Conservation (phyloP, 2,888 invertebrate species). For the Meta bourneti region DNA sequence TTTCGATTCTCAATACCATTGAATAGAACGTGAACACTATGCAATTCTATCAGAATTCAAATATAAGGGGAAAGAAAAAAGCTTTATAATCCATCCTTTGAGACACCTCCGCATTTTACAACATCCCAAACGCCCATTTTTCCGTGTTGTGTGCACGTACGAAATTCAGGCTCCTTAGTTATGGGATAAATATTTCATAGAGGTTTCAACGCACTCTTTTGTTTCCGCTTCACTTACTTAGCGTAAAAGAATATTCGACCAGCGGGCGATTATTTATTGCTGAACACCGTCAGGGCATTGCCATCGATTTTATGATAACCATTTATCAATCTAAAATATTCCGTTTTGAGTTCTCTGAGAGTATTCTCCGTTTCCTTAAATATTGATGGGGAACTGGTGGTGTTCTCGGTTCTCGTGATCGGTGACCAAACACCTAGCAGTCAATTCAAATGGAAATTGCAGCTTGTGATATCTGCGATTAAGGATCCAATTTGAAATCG, state of each 20-base stretch:
- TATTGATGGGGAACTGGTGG: background rate
- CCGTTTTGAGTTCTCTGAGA: background rate
- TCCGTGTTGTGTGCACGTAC: background rate
- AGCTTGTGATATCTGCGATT: no score
- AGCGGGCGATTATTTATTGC: slow-evolving; percentile 22
- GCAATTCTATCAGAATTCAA: background rate
- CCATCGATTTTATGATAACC: slow-evolving; percentile 40
- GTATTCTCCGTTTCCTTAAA: background rate
- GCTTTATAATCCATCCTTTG: background rate
- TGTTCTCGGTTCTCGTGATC: background rate
- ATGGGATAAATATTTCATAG: slow-evolving; percentile 12
- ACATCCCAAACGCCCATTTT: background rate
- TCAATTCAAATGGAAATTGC: no score
- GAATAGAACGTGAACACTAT: background rate
- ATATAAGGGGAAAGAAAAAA: background rate
- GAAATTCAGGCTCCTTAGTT: slow-evolving; percentile 1
- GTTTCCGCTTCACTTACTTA: slow-evolving; percentile 28
- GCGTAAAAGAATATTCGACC: slow-evolving; percentile 7
- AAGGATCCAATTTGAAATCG: no score
- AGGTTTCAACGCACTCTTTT: slow-evolving; percentile 19
- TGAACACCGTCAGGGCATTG: slow-evolving; percentile 1
- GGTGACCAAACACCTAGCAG: background rate
- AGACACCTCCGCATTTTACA: slow-evolving; percentile 3
- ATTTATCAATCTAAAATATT: slow-evolving; percentile 31
- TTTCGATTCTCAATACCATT: background rate